phyloP scores from a whole-genome alignment of 1,140 invertebrate genomes.

The Bactericera cockerelli region DNA sequence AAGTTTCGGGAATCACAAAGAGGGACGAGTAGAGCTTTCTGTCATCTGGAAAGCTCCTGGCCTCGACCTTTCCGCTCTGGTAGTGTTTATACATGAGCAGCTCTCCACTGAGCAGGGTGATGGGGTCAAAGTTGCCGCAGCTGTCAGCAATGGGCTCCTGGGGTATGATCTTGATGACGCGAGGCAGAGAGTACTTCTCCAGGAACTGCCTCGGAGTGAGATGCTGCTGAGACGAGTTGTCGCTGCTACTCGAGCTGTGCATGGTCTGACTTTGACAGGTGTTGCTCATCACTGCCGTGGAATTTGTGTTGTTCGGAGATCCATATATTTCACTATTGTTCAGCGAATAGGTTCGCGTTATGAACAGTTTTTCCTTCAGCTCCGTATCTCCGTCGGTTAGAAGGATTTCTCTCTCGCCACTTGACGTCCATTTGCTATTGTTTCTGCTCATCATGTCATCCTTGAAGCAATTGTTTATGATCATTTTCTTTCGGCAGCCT shows the following conservation, averaged over 20 bases:
- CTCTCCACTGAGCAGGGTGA: slow-evolving; percentile 15
- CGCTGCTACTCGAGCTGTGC: not conserved
- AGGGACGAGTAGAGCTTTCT: slow-evolving; percentile 12
- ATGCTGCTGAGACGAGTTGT: not conserved
- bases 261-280: not conserved
- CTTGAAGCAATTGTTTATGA: slow-evolving; percentile 2
- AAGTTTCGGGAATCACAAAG: slow-evolving; percentile 19
- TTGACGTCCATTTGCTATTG: not conserved
- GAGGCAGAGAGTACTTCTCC: slow-evolving; percentile 17
- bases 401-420: not conserved
- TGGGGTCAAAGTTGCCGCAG: slow-evolving; percentile 13
- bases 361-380: not conserved
- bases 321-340: slow-evolving; percentile 4
- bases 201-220: slow-evolving; percentile 16
- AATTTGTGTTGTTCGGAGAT: not conserved
- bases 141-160: slow-evolving; percentile 18
- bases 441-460: not conserved
- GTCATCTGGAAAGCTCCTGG: slow-evolving; percentile 14
- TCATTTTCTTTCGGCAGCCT: not conserved
- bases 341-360: not conserved
- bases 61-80: slow-evolving; percentile 20
- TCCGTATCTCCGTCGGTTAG: not conserved
- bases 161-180: slow-evolving; percentile 17
- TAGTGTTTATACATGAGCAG: slow-evolving; percentile 20
- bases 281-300: not conserved